Conservation (phyloP, 2,888 invertebrate genomes). For the Tenthredo distinguenda region DNA sequence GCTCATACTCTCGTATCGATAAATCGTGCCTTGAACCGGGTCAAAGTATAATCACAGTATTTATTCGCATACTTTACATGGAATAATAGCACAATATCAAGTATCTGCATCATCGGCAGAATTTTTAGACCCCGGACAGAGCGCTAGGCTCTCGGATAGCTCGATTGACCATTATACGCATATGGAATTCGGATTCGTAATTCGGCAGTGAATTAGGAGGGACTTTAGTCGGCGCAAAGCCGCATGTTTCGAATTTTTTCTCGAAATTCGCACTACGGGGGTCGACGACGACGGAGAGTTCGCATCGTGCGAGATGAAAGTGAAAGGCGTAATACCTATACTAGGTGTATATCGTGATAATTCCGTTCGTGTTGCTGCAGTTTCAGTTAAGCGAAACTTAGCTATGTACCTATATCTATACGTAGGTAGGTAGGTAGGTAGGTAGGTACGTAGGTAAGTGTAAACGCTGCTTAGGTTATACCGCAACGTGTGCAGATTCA, state of each 20-base stretch:
- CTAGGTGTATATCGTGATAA: slow-evolving; percentile 1
- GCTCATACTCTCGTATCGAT: not conserved
- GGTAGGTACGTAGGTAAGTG: not conserved
- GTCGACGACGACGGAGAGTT: not conserved
- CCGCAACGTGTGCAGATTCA: not conserved
- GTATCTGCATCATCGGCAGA: not conserved
- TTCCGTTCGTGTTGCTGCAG: slow-evolving; percentile 22
- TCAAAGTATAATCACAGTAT: slow-evolving; percentile 14
- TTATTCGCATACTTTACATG: not conserved
- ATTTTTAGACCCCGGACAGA: not conserved
- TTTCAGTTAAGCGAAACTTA: slow-evolving; percentile 22
- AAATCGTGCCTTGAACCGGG: slow-evolving; percentile 21
- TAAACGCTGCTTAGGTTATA: not conserved
- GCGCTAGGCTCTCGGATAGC: not conserved
- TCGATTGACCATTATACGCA: not conserved
- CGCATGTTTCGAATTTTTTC: not conserved
- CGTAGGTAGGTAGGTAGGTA: not conserved
- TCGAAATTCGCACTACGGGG: not conserved
- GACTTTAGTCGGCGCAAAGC: not conserved
- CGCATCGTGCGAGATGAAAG: slow-evolving; percentile 39
- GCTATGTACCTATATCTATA: not conserved
- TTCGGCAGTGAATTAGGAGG: not conserved
- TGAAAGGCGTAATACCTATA: slow-evolving; percentile 35
- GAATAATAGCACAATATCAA: not conserved
- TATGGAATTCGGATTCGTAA: not conserved